A percentile compares a stretch with the other conserved stretches of the same genome.
Evolutionary conservation across 2,113 vertebrate species (phyloP).

Genomic region (Psettodes erumei): DNA sequence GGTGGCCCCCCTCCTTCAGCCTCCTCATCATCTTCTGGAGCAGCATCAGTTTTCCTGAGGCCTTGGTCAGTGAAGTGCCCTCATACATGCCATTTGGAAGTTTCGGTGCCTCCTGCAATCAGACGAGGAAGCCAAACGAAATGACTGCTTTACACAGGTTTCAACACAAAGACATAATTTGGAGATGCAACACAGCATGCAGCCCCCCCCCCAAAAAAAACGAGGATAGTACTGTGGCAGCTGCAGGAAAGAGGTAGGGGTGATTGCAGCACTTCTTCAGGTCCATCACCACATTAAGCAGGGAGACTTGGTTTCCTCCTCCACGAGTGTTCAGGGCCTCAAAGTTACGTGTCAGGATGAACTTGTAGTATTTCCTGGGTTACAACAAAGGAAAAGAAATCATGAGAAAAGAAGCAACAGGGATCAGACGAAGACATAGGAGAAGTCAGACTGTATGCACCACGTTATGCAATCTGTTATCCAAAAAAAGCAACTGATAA

Average conservation of each 20-base stretch:
- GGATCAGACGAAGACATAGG: not conserved
- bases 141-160: not conserved
- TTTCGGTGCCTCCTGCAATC: slow-evolving; percentile 93
- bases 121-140: not conserved
- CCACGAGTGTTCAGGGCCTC: slow-evolving; percentile 96
- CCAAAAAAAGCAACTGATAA: not conserved
- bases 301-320: slow-evolving; percentile 95
- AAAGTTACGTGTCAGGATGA: slow-evolving; percentile 96
- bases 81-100: slow-evolving; percentile 99
- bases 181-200: not conserved
- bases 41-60: slow-evolving; percentile 93
- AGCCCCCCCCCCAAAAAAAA: not conserved
- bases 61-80: slow-evolving; percentile 91
- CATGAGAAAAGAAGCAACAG: not conserved
- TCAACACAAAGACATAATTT: not conserved
- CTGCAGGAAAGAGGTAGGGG: slow-evolving; percentile 97
- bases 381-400: slow-evolving; percentile 19
- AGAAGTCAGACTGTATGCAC: not conserved
- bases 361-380: slow-evolving; percentile 97
- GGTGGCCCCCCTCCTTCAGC: slow-evolving; percentile 94
- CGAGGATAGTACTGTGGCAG: slow-evolving; percentile 87
- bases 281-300: slow-evolving; percentile 98
- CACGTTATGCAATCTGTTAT: not conserved
- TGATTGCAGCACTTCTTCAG: slow-evolving; percentile 99
- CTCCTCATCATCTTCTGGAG: slow-evolving; percentile 97